Evolutionary conservation across 2,888 invertebrate genomes (phyloP), one percentile per base, ranked within the genome.

Genomic region (Apotomis capreana): DNA sequence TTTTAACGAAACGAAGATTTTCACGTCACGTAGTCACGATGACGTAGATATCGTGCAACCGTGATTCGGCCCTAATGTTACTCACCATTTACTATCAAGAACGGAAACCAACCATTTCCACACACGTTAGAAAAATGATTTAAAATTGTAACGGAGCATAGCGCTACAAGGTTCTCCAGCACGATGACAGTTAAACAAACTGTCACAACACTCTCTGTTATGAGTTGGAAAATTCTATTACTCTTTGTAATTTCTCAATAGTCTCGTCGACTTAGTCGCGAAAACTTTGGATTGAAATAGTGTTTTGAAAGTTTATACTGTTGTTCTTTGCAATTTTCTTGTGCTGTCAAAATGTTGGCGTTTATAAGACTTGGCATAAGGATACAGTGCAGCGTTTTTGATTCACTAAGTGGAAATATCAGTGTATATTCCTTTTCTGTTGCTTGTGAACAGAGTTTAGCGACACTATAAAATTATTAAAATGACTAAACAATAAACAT

Each of bases 171-270:
- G 15, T 68, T 60, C 60, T 52, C 9, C 26, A 67, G 44, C 61
- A 51, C 67, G 62, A n/a, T 37, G 37, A 40, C 10, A 44, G 57
- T 51, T 57, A 40, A 61, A 8, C 13, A 61, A 71, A 57, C 61
- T 71, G 67, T 68, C 71, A 67, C 49, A 55, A 40, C 36, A 57
- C 60, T 15, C 51, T 15, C 13, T 9, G 61, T 57, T 13, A 52
- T 9, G 67, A 71, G 26, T 67, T 57, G 55, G 61, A 71, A 55
- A 67, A 71, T 71, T 71, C 71, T 71, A 62, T 71, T 68, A 67
- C 57, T 67, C 51, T 68, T 61, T 68, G 67, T 61, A 67, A 71
- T 71, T 57, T 71, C 55, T 71, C 71, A 71, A 71, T 71, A 61
- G 71, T 62, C 67, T 36, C 36, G 55, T 59, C 36, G 55, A 64